phyloP scores from a whole-genome alignment of 2,797 vertebrate species.

The Cephalopachus bancanus region DNA sequence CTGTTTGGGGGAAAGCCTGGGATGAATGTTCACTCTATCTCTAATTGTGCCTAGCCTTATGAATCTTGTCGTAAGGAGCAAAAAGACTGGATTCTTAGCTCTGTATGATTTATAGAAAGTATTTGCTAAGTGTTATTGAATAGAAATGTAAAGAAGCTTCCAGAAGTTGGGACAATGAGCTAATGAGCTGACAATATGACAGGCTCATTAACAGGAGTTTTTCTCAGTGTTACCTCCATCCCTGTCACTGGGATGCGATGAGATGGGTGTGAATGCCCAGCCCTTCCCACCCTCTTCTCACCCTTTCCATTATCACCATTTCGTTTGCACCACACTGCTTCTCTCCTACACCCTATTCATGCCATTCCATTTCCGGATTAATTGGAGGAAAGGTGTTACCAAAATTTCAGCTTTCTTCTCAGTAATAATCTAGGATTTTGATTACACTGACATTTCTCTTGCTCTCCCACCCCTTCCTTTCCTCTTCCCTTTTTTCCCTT shows the following conservation, averaged over 20 bases:
- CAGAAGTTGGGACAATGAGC: neutral
- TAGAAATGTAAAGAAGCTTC: neutral
- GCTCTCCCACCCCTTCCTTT: neutral
- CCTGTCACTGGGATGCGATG: neutral
- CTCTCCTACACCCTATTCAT: constrained; percentile 48
- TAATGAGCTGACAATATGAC: neutral
- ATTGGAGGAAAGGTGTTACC: constrained; percentile 61
- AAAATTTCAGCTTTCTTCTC: constrained; percentile 26
- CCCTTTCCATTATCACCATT: neutral
- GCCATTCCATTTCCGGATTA: constrained; percentile 13
- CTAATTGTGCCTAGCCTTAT: neutral
- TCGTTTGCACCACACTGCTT: constrained; percentile 47
- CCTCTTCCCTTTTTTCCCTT: neutral
- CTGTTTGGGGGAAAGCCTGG: neutral
- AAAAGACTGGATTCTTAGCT: constrained; percentile 1
- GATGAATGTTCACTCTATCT: neutral
- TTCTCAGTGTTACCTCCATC: neutral
- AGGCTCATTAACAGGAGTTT: neutral
- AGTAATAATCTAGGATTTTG: neutral
- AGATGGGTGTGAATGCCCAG: neutral
- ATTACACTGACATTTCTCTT: neutral
- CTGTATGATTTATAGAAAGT: neutral
- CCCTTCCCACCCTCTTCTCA: constrained; percentile 41
- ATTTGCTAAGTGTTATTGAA: neutral
- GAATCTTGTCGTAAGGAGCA: neutral